Evolutionary conservation across 2,113 vertebrate genomes (phyloP).

Genomic region (Neogale vison): DNA sequence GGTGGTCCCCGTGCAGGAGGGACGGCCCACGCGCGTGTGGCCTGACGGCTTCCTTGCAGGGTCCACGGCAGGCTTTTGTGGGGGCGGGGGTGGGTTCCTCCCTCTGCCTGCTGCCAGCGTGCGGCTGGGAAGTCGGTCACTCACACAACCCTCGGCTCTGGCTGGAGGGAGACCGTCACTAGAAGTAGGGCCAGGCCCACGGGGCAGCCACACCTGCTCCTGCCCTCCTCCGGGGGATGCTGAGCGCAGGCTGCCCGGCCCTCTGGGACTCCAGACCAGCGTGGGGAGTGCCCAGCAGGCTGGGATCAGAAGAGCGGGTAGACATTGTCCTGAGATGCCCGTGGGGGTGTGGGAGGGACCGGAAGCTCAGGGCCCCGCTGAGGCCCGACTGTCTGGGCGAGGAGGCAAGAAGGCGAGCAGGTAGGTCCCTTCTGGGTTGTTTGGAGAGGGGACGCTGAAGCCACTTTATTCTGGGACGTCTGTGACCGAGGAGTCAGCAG

Average conservation of each 20-base stretch:
- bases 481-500: accelerated
- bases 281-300: neutral
- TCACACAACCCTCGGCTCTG: neutral
- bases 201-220: accelerated
- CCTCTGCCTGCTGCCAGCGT: neutral
- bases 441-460: neutral
- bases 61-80: neutral
- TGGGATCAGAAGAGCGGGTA: accelerated
- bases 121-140: neutral
- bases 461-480: neutral
- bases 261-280: neutral
- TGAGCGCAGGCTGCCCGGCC: accelerated
- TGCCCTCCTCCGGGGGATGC: accelerated
- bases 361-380: neutral
- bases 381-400: too few species aligned
- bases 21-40: accelerated
- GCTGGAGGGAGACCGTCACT: neutral
- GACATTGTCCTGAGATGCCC: accelerated
- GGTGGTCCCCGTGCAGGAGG: neutral
- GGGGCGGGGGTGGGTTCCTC: accelerated
- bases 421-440: neutral
- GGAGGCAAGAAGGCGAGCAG: accelerated
- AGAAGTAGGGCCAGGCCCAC: neutral
- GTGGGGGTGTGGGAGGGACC: neutral
- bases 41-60: neutral